Base-by-base conservation (phyloP, 2,113 vertebrate species). In the Oncorhynchus kisutch region DNA sequence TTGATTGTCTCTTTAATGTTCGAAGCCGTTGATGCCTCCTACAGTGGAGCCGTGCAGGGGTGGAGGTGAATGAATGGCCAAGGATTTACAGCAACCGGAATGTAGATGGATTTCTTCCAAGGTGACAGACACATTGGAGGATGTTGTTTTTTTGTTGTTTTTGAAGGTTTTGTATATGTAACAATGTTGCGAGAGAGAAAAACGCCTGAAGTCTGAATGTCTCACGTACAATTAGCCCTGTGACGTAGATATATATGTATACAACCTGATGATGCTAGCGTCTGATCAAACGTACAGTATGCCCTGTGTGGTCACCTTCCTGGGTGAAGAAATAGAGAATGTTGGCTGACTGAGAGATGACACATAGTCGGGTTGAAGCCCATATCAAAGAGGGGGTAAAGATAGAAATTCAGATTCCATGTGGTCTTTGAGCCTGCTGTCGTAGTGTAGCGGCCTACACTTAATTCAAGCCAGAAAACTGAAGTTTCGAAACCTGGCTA, bases 1-100 rank as follows among this genome's bases (percentile, higher is more conserved):
- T 90, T 91, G 84, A 92, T 90, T 85, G 82, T 72, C 51, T 81
- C 87, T 88, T 84, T 91, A 83, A 92, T 90, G 85, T 82, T 74
- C 54, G 78, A 18, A 14, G 76, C 12, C 69, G 16, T 2, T 9
- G 16, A 18, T 14, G 13, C 65, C 65, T 67, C 87, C 81, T 69
- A 78, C 72, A 67, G 62, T 67, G 77, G 73, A 70, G 71, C 71
- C 2, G 70, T 69, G 70, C 62, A 48, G n/a, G 68, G 76, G 79
- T 74, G 78, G 83, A 82, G 79, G 88, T 84, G 82, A 85, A 76
- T 51, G 67, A 13, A 64, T 72, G 74, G 64, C 45, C 48, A 76
- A 80, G 12, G 70, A 78, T 76, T 76, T 31, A 64, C 76, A 24
- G 14, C 74, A 54, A 25, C 71, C 5, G 72, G 22, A 14, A 31